phyloP scores from a whole-genome alignment of 2,888 invertebrate genomes.

The Dynastes grantii region DNA sequence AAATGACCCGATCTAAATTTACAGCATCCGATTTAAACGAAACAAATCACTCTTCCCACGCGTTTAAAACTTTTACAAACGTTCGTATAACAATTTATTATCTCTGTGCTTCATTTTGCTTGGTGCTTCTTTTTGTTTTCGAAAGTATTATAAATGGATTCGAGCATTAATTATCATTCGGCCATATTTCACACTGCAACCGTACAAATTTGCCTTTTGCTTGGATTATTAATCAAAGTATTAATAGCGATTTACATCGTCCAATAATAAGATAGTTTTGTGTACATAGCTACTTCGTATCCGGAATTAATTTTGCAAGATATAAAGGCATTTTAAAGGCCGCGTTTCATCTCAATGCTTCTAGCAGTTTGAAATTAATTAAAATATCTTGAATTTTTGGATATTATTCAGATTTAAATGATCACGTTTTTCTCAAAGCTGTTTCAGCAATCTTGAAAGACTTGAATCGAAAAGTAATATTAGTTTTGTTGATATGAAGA shows the following conservation, averaged over 20 bases:
- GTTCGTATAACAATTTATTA: neutral
- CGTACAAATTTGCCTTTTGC: neutral
- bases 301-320: no score
- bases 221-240: slow-evolving; percentile 2
- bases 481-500: no score
- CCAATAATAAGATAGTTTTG: neutral
- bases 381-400: no score
- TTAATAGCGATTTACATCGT: neutral
- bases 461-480: no score
- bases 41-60: neutral
- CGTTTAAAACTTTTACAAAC: neutral
- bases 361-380: no score
- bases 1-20: no score
- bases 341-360: neutral
- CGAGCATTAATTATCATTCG: neutral
- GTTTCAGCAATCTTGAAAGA: no score
- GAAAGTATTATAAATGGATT: neutral
- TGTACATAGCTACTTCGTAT: neutral
- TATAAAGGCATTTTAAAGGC: no score
- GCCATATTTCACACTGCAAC: neutral
- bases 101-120: neutral
- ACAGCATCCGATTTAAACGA: neutral
- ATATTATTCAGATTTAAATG: no score
- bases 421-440: no score
- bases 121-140: neutral